phyloP scores from a whole-genome alignment of 2,888 invertebrate species.

The Toxonevra muliebris region DNA sequence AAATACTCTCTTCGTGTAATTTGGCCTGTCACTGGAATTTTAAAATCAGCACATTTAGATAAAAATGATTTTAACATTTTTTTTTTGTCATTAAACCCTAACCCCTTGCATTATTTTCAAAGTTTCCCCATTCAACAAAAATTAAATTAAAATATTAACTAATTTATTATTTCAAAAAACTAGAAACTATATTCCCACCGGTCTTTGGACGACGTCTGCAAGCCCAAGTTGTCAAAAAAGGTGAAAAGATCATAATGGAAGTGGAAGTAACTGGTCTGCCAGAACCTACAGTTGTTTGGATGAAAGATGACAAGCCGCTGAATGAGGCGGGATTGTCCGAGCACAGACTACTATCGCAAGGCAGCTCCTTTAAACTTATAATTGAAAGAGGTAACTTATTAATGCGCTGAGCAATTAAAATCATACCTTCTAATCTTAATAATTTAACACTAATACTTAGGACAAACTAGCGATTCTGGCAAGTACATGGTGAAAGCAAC shows the following conservation, averaged over 20 bases:
- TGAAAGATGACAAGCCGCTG: slow-evolving; percentile 75
- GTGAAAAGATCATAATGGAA: slow-evolving; percentile 77
- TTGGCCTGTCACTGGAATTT: too few relatives aligned
- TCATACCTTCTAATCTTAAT: background rate
- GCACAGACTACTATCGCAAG: slow-evolving; percentile 71
- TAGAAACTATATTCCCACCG: slow-evolving; percentile 83
- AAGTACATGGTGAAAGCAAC: slow-evolving; percentile 79
- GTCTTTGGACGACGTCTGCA: slow-evolving; percentile 81
- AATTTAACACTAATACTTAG: slow-evolving; percentile 56
- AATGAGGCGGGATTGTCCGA: slow-evolving; percentile 67
- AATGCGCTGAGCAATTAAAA: background rate
- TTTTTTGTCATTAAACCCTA: too few relatives aligned
- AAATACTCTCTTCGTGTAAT: too few relatives aligned
- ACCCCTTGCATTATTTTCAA: too few relatives aligned
- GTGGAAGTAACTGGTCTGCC: slow-evolving; percentile 83
- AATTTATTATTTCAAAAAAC: background rate
- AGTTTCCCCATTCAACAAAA: too few relatives aligned
- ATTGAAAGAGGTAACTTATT: slow-evolving; percentile 75
- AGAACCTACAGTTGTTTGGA: slow-evolving; percentile 78
- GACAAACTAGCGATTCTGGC: slow-evolving; percentile 74
- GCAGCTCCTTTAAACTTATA: slow-evolving; percentile 74
- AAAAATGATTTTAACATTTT: too few relatives aligned
- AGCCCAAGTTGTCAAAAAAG: slow-evolving; percentile 77
- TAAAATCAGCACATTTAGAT: too few relatives aligned
- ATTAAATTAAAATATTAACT: background rate